phyloP scores from a whole-genome alignment of 2,113 vertebrate genomes.

The Nibea albiflora region DNA sequence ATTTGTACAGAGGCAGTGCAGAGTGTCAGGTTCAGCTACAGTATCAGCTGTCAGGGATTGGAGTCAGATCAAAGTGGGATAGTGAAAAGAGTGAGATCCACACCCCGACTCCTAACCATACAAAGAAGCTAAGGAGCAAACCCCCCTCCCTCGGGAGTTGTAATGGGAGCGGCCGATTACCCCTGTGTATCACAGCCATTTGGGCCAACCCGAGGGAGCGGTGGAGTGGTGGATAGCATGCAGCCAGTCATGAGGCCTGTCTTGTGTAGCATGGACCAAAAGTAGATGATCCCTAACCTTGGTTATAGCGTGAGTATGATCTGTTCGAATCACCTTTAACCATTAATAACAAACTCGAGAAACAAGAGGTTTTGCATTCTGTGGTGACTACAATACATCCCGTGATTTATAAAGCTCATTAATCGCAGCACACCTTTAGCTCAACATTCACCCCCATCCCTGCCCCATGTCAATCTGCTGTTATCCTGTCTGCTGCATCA shows the following conservation, averaged over 20 bases:
- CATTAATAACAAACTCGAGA: neutral
- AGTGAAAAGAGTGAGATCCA: constrained; percentile 79
- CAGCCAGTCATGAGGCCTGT: constrained; percentile 14
- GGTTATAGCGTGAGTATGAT: neutral
- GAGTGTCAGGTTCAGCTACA: constrained; percentile 74
- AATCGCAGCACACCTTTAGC: neutral
- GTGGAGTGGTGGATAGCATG: constrained; percentile 19
- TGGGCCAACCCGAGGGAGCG: constrained; percentile 41
- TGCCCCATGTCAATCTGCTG: constrained; percentile 23
- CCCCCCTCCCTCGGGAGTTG: constrained; percentile 67
- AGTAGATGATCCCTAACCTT: neutral
- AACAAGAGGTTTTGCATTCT: constrained; percentile 2
- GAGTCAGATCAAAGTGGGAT: constrained; percentile 80
- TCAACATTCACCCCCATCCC: constrained; percentile 15
- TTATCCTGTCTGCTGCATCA: constrained; percentile 56
- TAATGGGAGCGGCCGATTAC: constrained; percentile 75
- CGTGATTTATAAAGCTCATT: neutral
- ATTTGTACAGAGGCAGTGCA: constrained; percentile 62
- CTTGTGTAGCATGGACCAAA: neutral
- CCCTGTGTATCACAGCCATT: constrained; percentile 60
- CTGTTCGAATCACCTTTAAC: too few species aligned
- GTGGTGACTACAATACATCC: neutral
- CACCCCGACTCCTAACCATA: constrained; percentile 70
- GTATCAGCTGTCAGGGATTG: constrained; percentile 78
- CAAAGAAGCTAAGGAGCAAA: constrained; percentile 72